Base-by-base conservation (phyloP, 2,113 vertebrate species). In the Colius striatus region DNA sequence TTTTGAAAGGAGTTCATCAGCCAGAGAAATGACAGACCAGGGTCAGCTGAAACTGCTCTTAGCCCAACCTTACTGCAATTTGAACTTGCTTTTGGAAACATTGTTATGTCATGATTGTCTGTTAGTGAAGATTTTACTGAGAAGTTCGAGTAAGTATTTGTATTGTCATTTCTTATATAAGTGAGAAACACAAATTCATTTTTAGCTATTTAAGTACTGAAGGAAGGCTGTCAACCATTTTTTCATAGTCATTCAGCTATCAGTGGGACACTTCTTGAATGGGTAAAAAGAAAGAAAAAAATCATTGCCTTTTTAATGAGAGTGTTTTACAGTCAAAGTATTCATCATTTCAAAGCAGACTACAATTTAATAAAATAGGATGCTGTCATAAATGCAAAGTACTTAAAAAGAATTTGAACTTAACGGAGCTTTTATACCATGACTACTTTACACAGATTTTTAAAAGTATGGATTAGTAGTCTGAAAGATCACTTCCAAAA, bases 11-110 rank as follows among this genome's bases (percentile, higher is more conserved):
- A 97, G 96, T 90, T 96, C 97, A 84, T 98, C 98, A 97, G 78
- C 96, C 92, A 97, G 97, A 97, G 97, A 97, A 97, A 96, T 98
- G 95, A 97, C 97, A 77, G 83, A 97, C 75, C 90, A 97, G 85
- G 98, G 98, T 98, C 98, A 98, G 65, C 97, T 99, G 96, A 99
- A 98, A 97, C 97, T 99, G 92, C 97, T 99, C 89, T 98, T 98
- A 97, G 99, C 98, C 97, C 99, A 99, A 97, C 99, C 99, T 0
- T 97, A 95, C 94, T 98, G 96, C 97, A 98, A 98, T 97, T 98
- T 98, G 95, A 98, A 98, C 96, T 98, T 99, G 94, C 98, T 99
- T 78, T 97, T 99, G 96, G 98, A 97, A 97, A 98, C 98, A 22
- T 94, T 99, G 63, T 98, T 99, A 51, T 92, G 98, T 90, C 90